These are phyloP conservation scores for Cerastis rubricosa DNA, from an alignment of 2,888 invertebrate species.

Conservation along the genomic window DNA sequence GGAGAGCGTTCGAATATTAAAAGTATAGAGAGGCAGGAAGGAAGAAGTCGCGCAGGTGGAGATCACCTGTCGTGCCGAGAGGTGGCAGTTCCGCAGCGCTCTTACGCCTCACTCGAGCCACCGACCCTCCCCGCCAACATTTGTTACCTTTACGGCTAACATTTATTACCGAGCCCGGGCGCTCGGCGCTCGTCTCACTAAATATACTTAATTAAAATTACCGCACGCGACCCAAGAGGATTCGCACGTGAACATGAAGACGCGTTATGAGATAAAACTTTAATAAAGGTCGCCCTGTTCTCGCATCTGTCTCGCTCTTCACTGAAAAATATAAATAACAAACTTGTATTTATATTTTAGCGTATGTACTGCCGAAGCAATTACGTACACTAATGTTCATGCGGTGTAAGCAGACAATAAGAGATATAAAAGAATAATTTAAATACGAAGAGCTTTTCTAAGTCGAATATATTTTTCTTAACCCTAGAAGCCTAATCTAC, in stretches of 20 bases:
- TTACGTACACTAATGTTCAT: too few relatives aligned
- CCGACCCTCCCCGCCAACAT: slow-evolving; percentile 74
- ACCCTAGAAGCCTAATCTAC: too few relatives aligned
- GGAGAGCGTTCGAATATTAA: slow-evolving; percentile 70
- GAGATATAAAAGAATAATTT: too few relatives aligned
- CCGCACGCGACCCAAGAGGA: slow-evolving; percentile 81
- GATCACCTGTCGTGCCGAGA: slow-evolving; percentile 76
- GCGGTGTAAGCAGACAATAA: too few relatives aligned
- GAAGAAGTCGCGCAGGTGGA: slow-evolving; percentile 81
- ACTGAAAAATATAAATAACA: slow-evolving; percentile 44
- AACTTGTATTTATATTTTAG: too few relatives aligned
- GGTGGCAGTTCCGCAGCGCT: slow-evolving; percentile 60
- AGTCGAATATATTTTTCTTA: too few relatives aligned
- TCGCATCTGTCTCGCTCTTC: slow-evolving; percentile 20
- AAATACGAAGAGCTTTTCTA: too few relatives aligned
- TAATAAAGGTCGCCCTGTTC: slow-evolving; percentile 66
- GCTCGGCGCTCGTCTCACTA: slow-evolving; percentile 80
- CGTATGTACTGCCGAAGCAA: too few relatives aligned
- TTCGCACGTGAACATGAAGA: slow-evolving; percentile 79
- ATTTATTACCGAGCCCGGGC: slow-evolving; percentile 82
- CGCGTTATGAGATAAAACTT: slow-evolving; percentile 79
- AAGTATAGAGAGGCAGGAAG: slow-evolving; percentile 78
- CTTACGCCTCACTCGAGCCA: slow-evolving; percentile 39
- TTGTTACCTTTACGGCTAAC: slow-evolving; percentile 86
- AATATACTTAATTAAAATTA: slow-evolving; percentile 90